Percentiles rank a stretch among this genome's conserved stretches.
phyloP scores from a whole-genome alignment of 2,888 invertebrate species.

The Cremastobaeus sp. region DNA sequence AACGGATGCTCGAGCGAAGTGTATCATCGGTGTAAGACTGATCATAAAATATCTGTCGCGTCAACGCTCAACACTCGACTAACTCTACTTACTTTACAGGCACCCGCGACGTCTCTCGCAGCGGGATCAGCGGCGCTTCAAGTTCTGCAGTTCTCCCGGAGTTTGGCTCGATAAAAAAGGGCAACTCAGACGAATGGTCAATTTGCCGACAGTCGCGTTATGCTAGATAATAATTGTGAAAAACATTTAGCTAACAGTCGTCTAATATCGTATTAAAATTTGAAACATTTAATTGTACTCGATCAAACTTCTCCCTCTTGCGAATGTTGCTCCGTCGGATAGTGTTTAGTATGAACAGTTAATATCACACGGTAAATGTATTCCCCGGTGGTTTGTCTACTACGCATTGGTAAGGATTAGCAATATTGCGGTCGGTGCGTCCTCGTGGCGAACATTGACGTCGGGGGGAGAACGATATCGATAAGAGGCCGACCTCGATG shows the following conservation, averaged over 20 bases:
- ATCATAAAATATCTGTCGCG: slow-evolving; percentile 26
- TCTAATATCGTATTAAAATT: slow-evolving; percentile 38
- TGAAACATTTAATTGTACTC: slow-evolving; percentile 42
- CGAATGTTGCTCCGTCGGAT: slow-evolving; percentile 14
- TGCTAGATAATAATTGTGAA: slow-evolving; percentile 32
- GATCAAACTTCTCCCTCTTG: neutral
- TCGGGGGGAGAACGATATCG: slow-evolving; percentile 44
- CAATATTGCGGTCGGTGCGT: slow-evolving; percentile 55
- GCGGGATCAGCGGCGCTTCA: no score
- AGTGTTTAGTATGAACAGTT: slow-evolving; percentile 41
- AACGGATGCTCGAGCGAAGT: slow-evolving; percentile 20
- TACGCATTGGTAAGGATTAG: slow-evolving; percentile 49
- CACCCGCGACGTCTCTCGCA: neutral
- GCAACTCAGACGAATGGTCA: slow-evolving; percentile 5
- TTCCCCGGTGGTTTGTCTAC: slow-evolving; percentile 42
- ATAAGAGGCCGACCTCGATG: slow-evolving; percentile 56
- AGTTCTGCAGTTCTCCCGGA: no score
- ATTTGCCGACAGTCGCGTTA: slow-evolving; percentile 14
- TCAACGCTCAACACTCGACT: slow-evolving; percentile 27
- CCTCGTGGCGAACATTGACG: slow-evolving; percentile 25
- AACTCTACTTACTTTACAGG: slow-evolving; percentile 27
- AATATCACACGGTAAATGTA: slow-evolving; percentile 50
- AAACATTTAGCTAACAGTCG: slow-evolving; percentile 44
- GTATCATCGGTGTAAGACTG: slow-evolving; percentile 8
- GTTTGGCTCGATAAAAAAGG: neutral